phyloP scores from a whole-genome alignment of 2,888 invertebrate species.

The Lasioglossum malachurum region DNA sequence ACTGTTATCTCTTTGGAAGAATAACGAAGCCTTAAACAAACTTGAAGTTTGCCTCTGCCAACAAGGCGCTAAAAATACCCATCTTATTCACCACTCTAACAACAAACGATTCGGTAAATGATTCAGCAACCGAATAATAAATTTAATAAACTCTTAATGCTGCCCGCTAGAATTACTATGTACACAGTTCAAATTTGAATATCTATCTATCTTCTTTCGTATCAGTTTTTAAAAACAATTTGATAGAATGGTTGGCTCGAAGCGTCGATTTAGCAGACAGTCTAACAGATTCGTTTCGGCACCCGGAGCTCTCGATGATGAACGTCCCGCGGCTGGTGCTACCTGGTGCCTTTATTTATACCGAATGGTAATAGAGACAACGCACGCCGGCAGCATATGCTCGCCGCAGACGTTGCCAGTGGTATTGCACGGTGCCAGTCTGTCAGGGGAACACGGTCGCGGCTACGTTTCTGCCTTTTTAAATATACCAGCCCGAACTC shows the following conservation, averaged over 20 bases:
- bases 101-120: background rate
- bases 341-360: constrained; percentile 33
- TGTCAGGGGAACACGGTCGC: constrained; percentile 38
- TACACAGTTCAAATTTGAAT: background rate
- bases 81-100: background rate
- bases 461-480: constrained; percentile 71
- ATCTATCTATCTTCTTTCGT: background rate
- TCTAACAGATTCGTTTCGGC: background rate
- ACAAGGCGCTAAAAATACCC: background rate
- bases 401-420: constrained; percentile 42
- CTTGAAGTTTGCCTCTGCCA: background rate
- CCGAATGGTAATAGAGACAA: constrained; percentile 10
- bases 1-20: background rate
- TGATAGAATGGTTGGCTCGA: background rate
- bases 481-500: constrained; percentile 76
- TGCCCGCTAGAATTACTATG: too few species aligned
- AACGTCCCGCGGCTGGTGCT: background rate
- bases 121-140: background rate
- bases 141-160: background rate
- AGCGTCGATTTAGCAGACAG: background rate
- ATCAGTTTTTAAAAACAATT: background rate
- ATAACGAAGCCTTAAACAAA: background rate
- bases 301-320: background rate
- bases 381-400: constrained; percentile 26
- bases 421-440: constrained; percentile 33